These are phyloP conservation scores for Monopis laevigella DNA, from an alignment of 2,888 invertebrate species.

Conservation along the genomic window DNA sequence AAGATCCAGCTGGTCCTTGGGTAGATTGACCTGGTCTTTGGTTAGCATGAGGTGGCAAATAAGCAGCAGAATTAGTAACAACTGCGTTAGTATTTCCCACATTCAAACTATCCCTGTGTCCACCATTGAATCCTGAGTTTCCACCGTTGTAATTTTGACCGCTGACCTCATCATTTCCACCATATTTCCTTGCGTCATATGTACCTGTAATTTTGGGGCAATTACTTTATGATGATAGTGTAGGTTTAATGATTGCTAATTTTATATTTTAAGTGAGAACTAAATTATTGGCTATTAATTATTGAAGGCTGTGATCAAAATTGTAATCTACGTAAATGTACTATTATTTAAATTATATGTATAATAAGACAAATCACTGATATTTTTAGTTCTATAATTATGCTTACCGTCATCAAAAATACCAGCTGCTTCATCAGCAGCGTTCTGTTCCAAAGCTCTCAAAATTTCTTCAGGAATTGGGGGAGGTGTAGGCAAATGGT, in stretches of 20 bases:
- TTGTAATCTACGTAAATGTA: no score
- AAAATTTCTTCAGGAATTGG: constrained; percentile 52
- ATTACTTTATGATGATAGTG: no score
- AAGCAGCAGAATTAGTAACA: constrained; percentile 37
- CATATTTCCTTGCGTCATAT: constrained; percentile 45
- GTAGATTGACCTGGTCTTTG: constrained; percentile 12
- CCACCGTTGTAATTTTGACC: background rate
- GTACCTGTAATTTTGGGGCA: constrained; percentile 42
- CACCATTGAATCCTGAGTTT: background rate
- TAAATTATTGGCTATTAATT: no score
- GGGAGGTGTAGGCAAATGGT: constrained; percentile 52
- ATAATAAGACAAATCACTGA: no score
- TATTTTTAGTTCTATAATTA: no score
- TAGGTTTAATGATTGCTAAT: no score
- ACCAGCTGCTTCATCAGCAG: constrained; percentile 52
- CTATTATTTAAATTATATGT: no score
- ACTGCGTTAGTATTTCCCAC: constrained; percentile 26
- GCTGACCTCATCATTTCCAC: constrained; percentile 5
- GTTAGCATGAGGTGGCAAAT: constrained; percentile 30
- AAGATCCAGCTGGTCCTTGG: constrained; percentile 2
- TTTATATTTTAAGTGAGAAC: no score
- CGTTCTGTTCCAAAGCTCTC: constrained; percentile 50
- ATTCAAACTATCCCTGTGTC: background rate
- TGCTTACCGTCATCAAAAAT: constrained; percentile 50
- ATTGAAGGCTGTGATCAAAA: no score